Percentiles rank a stretch among this genome's conserved stretches.
phyloP scores from a whole-genome alignment of 2,113 vertebrate species.

The Microcebus jonahi region DNA sequence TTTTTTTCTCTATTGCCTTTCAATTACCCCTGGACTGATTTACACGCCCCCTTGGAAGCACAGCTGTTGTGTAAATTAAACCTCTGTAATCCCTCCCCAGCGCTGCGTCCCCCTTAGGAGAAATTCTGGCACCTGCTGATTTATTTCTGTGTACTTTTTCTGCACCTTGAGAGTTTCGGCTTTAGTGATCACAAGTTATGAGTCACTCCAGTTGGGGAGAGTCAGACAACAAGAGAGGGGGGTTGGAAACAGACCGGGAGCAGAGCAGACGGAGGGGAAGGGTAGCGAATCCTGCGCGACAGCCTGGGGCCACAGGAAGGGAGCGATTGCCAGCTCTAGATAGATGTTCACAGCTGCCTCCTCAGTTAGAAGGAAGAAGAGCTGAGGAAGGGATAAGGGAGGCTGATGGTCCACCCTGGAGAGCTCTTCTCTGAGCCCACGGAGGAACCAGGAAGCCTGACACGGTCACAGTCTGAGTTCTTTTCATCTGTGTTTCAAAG shows the following conservation, averaged over 20 bases:
- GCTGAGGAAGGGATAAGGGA: neutral
- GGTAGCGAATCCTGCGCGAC: neutral
- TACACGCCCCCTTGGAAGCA: conserved; percentile 64
- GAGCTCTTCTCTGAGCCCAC: fast-evolving
- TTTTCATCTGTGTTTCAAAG: neutral
- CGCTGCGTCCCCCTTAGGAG: conserved; percentile 55
- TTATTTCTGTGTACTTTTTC: conserved; percentile 67
- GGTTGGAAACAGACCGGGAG: neutral
- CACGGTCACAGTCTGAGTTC: neutral
- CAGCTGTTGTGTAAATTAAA: conserved; percentile 74
- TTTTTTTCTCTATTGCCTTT: conserved; percentile 8
- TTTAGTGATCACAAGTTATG: neutral
- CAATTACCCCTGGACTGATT: conserved; percentile 61
- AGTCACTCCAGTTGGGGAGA: neutral
- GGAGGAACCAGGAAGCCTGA: neutral
- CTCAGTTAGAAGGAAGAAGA: neutral
- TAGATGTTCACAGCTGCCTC: neutral
- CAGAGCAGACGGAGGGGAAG: neutral
- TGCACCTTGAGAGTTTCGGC: conserved; percentile 67
- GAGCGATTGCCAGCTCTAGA: neutral
- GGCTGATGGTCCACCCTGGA: neutral
- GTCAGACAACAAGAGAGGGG: neutral
- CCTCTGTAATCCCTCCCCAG: conserved; percentile 62
- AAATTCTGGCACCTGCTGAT: conserved; percentile 67
- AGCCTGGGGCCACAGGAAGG: neutral